Base-by-base conservation (phyloP, 2,888 invertebrate genomes). In the Cephus pulcher region DNA sequence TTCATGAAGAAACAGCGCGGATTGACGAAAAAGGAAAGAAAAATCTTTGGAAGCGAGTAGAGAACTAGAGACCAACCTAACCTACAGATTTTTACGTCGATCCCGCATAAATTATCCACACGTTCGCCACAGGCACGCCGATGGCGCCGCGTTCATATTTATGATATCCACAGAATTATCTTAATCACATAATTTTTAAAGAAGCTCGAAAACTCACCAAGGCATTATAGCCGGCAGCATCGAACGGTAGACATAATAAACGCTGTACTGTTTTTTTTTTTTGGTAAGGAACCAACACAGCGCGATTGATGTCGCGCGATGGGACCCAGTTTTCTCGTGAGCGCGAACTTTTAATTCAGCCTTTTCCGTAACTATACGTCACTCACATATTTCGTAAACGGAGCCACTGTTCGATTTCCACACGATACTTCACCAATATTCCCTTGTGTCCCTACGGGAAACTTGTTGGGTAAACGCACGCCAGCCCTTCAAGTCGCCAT, bases 401-500 rank as follows among this genome's bases (percentile, higher is more conserved):
- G 23, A 56, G 2, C 23, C 56, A 56, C 56, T 56, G 56, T 23
- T 56, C 23, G 56, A 56, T 56, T 23, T 56, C 23, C 56, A 23
- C 56, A 23, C 15, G 23, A 56, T 23, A 56, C 56, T 56, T 56
- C 23, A 56, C 56, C 56, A 9, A 56, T 56, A 56, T 56, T 56
- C 56, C 56, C 56, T 56, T 56, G 23, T 56, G 56, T 56, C 80
- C 80, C 81, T 81, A 82, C 82, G 83, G 83, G 83, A 83, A 78
- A 79, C 82, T 81, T 83, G 80, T 83, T 83, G 83, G 81, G 77
- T 75, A 83, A 85, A 80, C 85, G 86, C 87, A 88, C 87, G 87
- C 88, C 85, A 89, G 85, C 82, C 83, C 87, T 84, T 87, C 85
- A 86, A 83, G 86, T 89, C 87, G 88, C 90, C 90, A 90, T 90